A percentile compares a stretch with the other conserved stretches of the same genome.
phyloP scores from a whole-genome alignment of 2,113 vertebrate species.

The Notarius quadriscutis region DNA sequence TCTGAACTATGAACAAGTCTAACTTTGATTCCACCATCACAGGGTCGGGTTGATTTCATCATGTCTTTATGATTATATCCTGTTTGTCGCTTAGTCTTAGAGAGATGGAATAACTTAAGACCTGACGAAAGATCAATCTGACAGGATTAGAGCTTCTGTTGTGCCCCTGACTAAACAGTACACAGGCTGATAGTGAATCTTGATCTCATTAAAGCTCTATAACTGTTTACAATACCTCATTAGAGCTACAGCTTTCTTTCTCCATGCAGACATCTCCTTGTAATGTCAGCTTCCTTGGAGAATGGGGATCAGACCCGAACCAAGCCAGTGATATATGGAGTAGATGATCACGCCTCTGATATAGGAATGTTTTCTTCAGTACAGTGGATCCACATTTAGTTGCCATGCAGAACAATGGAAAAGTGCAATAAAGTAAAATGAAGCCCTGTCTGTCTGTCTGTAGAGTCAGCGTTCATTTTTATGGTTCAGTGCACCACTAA shows the following conservation, averaged over 20 bases:
- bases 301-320: slow-evolving; percentile 26
- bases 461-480: slow-evolving; percentile 16
- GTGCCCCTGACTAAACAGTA: slow-evolving; percentile 36
- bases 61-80: slow-evolving; percentile 88
- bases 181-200: slow-evolving; percentile 39
- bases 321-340: slow-evolving; percentile 22
- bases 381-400: not conserved
- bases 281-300: slow-evolving; percentile 29
- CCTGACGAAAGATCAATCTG: slow-evolving; percentile 77
- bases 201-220: slow-evolving; percentile 48
- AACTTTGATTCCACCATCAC: slow-evolving; percentile 67
- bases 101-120: slow-evolving; percentile 82
- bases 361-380: not conserved
- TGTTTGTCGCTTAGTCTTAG: slow-evolving; percentile 84
- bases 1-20: slow-evolving; percentile 64
- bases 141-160: slow-evolving; percentile 58
- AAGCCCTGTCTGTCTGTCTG: slow-evolving; percentile 12
- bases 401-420: not conserved
- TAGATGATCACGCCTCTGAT: slow-evolving; percentile 9
- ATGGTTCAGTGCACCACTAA: slow-evolving; percentile 17
- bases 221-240: slow-evolving; percentile 55
- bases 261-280: not conserved
- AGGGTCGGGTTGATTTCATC: slow-evolving; percentile 83
- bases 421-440: slow-evolving; percentile 25
- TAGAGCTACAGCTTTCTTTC: slow-evolving; percentile 28